Base-by-base conservation (phyloP, 2,888 invertebrate genomes). In the Selenia dentaria region DNA sequence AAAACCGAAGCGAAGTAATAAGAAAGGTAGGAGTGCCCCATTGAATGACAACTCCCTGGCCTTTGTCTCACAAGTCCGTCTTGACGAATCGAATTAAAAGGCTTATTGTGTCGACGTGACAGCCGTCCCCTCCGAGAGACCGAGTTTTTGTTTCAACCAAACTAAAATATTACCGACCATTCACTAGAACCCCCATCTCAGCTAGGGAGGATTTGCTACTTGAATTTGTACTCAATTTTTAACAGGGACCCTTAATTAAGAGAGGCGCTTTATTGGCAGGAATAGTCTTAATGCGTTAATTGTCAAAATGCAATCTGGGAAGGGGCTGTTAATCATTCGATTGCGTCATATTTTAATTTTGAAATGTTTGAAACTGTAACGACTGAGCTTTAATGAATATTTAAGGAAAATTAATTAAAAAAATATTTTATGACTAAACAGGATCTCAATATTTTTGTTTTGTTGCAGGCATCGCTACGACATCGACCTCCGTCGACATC, bases 21-120 rank as follows among this genome's bases (percentile, higher is more conserved):
- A 88, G 87, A 88, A 86, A 87, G 90, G 88, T 85, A 83, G 83
- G 76, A 87, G 89, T 87, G 89, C 90, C 84, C 89, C 85, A 83
- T 89, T 90, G 91, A 91, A 91, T 91, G 90, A 91, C 90, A 91
- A 91, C 90, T 81, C 83, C 67, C 70, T 31, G 57, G 70, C 81
- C 86, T 89, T 89, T 90, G 89, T 90, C 87, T 83, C 79, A 65
- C 58, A 77, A 78, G 88, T 83, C 86, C 88, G 84, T 84, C 89
- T 82, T 86, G 90, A 89, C 86, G 90, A 88, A 89, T 90, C 89
- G 89, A 90, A 90, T 89, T 89, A 88, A 89, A 90, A 89, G 89
- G 90, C 89, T 90, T 89, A 90, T 88, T 89, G 89, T 89, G 90
- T 89, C 88, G 83, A 89, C 89, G 89, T 90, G 90, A 88, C 89